Conservation (phyloP, 2,888 invertebrate species). For the Tiliacea citrago region DNA sequence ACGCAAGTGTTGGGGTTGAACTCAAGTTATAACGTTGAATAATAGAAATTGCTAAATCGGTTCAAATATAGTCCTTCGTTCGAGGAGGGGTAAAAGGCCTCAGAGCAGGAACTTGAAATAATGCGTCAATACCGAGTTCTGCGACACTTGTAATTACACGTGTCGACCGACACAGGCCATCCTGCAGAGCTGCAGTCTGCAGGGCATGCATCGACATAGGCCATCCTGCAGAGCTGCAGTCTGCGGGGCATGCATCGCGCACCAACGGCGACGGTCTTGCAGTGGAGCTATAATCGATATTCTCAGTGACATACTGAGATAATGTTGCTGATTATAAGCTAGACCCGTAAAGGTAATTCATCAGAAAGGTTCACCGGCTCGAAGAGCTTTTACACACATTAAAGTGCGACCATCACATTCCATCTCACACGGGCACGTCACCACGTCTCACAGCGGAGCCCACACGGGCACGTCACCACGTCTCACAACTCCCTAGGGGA, state of each 20-base stretch:
- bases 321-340: not conserved
- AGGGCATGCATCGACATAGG: not conserved
- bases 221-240: not conserved
- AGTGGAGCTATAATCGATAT: not conserved
- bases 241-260: not conserved
- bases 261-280: too few relatives aligned
- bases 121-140: not conserved
- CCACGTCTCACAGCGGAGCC: not conserved
- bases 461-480: not conserved
- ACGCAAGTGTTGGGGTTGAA: constrained; percentile 46
- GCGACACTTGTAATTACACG: not conserved
- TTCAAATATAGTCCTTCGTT: not conserved
- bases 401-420: not conserved
- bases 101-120: constrained; percentile 2
- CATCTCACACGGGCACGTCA: not conserved
- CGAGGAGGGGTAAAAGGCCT: not conserved
- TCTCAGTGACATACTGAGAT: not conserved
- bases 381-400: not conserved
- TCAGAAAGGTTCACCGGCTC: too few relatives aligned
- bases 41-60: constrained; percentile 7
- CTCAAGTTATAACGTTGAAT: constrained; percentile 23
- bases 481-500: too few relatives aligned
- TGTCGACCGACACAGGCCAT: not conserved
- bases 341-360: not conserved
- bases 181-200: not conserved